Evolutionary conservation across 2,113 vertebrate species (phyloP).

Genomic region (Vireo altiloquus): DNA sequence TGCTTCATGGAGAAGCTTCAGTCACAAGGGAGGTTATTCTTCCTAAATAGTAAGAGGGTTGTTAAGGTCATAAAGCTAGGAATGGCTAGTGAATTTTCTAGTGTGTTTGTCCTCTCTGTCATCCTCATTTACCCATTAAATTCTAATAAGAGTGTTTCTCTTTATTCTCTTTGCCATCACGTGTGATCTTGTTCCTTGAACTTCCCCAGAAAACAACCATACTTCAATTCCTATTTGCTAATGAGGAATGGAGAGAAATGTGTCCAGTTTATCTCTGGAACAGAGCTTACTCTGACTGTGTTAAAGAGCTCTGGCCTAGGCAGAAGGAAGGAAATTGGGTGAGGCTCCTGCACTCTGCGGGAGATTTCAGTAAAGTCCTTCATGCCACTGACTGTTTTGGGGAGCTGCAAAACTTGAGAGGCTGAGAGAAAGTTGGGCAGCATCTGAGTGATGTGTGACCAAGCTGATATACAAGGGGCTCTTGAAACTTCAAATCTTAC

Average conservation of each 20-base stretch:
- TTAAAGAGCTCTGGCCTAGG: not conserved
- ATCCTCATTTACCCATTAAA: not conserved
- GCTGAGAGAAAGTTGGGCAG: not conserved
- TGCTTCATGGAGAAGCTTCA: not conserved
- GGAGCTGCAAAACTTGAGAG: not conserved
- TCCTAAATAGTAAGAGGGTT: not conserved
- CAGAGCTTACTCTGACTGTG: not conserved
- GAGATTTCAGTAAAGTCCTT: not conserved
- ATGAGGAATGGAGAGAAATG: not conserved
- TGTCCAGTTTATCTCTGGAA: not conserved
- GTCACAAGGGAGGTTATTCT: not conserved
- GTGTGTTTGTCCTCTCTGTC: not conserved
- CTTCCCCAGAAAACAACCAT: not conserved
- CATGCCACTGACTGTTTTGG: fast-evolving
- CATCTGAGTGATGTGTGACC: fast-evolving
- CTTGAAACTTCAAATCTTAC: not conserved
- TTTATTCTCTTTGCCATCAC: not conserved
- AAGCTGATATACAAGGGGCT: not conserved
- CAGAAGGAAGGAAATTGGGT: not conserved
- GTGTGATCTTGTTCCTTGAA: not conserved
- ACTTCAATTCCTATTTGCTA: not conserved
- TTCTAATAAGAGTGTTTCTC: not conserved
- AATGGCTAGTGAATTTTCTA: not conserved
- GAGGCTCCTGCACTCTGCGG: not conserved
- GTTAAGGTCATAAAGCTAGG: not conserved